These are phyloP conservation scores for Nematostella vectensis DNA, from an alignment of 92 coral and sea anemone genomes.

Conservation along the genomic window DNA sequence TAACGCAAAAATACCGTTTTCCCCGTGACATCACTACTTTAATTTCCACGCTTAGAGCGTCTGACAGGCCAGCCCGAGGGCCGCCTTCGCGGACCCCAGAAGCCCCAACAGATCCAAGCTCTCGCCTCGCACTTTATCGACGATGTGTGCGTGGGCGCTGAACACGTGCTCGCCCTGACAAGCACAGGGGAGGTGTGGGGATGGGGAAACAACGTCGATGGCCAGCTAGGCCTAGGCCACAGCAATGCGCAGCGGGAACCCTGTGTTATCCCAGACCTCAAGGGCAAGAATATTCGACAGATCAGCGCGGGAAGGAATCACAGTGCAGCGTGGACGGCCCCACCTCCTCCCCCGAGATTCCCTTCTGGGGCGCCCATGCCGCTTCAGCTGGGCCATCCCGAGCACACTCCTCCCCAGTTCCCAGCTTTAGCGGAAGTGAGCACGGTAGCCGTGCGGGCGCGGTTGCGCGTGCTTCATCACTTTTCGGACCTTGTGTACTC, in stretches of 20 bases:
- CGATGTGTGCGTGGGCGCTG: conserved; percentile 72
- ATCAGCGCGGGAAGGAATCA: conserved; percentile 78
- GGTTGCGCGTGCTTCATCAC: conserved; percentile 60
- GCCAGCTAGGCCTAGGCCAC: conserved; percentile 78
- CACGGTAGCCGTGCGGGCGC: conserved; percentile 56
- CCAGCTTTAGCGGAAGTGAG: conserved; percentile 67
- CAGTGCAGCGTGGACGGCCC: conserved; percentile 82
- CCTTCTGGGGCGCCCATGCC: conserved; percentile 64
- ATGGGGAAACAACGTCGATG: conserved; percentile 81
- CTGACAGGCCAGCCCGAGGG: conserved; percentile 86
- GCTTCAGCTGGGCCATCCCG: conserved; percentile 67
- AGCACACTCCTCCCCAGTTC: conserved; percentile 62
- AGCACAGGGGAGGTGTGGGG: conserved; percentile 89
- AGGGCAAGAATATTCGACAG: conserved; percentile 72
- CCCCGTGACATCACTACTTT: too few relatives aligned
- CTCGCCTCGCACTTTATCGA: conserved; percentile 63
- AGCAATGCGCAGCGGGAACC: conserved; percentile 75
- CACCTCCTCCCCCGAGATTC: conserved; percentile 43
- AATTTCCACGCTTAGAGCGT: conserved; percentile 55
- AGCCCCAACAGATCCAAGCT: conserved; percentile 70
- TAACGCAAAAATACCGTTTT: too few relatives aligned
- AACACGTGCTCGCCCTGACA: conserved; percentile 66
- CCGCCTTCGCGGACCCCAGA: conserved; percentile 68
- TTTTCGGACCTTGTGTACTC: conserved; percentile 76
- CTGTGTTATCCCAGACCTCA: conserved; percentile 45